Evolutionary conservation across 2,797 vertebrate genomes (phyloP), one percentile per base, ranked within the genome.

Genomic region (Peromyscus eremicus): DNA sequence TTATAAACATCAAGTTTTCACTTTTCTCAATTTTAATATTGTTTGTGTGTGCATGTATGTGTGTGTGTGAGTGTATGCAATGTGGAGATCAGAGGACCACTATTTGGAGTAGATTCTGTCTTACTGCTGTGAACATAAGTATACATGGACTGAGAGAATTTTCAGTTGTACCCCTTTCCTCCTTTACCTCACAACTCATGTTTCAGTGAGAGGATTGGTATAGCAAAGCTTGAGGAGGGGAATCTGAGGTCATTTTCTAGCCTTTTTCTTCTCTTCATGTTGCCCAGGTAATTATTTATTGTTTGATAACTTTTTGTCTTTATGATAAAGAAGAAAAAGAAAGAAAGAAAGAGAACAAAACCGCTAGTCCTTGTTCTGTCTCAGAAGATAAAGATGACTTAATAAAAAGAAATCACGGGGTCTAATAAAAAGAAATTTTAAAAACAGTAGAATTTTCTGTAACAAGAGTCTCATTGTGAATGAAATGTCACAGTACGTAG

Each of bases 301-400:
- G 6, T 79, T 89, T 83, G 71, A 84, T 5, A 66, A 71, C 23
- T 68, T 85, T 85, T 93, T 60, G 79, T 85, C 29, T 93, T 93
- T 79, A 85, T 66, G 14, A 37, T 49, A 95, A 62, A 34, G 82
- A 82, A 49, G 2, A 27, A 71, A 73, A 75, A 21, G 1, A 40
- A 87, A n/a, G 1, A 68, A 83, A 68, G 19, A 66, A 71, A 71
- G 11, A 73, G 70, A 40, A 29, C 2, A 71, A 79, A 77, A 29
- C 0, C 14, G 2, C 9, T 12, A 80, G 25, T 71, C 62, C 19
- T 49, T 88, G 2, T 19, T 76, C n/a, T 29, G 0, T 68, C 21
- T 86, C 23, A 89, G 21, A 32, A 70, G n/a, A 77, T 37, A 84
- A 17, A 40, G 62, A 82, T n/a, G 23, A 89, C 6, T 70, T 86